Evolutionary conservation across 2,113 vertebrate species (phyloP).

Genomic region (Xenopus borealis): DNA sequence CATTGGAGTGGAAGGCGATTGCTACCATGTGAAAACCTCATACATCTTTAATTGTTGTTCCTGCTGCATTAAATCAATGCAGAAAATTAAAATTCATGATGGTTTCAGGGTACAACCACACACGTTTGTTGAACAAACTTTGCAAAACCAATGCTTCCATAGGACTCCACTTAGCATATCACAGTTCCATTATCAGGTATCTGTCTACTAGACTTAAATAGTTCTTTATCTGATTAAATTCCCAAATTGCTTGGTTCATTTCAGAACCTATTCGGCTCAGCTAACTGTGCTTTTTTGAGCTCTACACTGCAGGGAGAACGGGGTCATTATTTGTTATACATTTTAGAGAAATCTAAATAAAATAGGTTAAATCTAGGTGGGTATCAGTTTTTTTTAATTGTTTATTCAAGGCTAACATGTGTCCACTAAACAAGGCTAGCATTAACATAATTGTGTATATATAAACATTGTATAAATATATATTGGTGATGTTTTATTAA

Average conservation of each 20-base stretch:
- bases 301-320: slow-evolving; percentile 1
- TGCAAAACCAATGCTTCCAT: slow-evolving; percentile 52
- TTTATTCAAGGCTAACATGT: no score
- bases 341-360: no score
- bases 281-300: neutral
- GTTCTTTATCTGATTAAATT: slow-evolving; percentile 27
- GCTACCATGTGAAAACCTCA: slow-evolving; percentile 45
- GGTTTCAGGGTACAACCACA: slow-evolving; percentile 74
- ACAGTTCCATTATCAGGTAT: neutral
- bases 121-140: slow-evolving; percentile 77
- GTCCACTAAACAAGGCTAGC: no score
- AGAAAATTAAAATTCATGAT: slow-evolving; percentile 78
- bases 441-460: no score
- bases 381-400: no score
- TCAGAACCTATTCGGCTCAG: slow-evolving; percentile 26
- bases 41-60: slow-evolving; percentile 68
- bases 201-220: slow-evolving; percentile 21
- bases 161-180: neutral
- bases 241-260: slow-evolving; percentile 32
- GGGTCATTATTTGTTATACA: slow-evolving; percentile 14
- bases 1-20: slow-evolving; percentile 7
- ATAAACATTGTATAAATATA: no score
- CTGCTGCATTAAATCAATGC: slow-evolving; percentile 65
- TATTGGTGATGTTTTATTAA: no score
- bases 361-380: no score